A percentile compares a stretch with the other conserved stretches of the same genome.
phyloP scores from a whole-genome alignment of 2,888 invertebrate genomes.

The Acholoe squamosa region DNA sequence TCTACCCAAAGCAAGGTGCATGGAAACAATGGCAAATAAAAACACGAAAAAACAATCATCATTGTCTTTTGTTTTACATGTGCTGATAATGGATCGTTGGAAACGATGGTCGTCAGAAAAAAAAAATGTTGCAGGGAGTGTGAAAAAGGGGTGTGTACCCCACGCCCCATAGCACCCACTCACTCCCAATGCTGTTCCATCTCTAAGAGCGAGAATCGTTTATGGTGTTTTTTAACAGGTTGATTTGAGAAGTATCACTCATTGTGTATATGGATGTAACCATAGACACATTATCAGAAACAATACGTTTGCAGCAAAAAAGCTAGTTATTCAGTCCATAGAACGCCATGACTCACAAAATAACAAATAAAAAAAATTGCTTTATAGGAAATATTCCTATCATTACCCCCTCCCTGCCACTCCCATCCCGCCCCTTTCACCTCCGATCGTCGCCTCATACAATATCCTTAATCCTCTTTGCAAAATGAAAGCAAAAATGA shows the following conservation, averaged over 20 bases:
- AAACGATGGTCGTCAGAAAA: neutral
- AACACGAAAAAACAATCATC: conserved; percentile 22
- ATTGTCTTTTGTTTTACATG: conserved; percentile 16
- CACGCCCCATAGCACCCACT: neutral
- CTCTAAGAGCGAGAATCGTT: neutral
- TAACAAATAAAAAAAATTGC: neutral
- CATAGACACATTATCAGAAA: neutral
- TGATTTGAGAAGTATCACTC: conserved; percentile 24
- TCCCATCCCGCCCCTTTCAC: neutral
- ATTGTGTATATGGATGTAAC: neutral
- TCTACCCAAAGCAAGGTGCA: neutral
- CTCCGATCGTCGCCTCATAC: neutral
- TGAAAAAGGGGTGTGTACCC: conserved; percentile 20
- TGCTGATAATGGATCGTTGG: neutral
- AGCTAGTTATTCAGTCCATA: neutral
- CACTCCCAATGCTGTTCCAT: neutral
- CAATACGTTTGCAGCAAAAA: neutral
- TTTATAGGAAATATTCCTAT: neutral
- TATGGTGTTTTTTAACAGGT: neutral
- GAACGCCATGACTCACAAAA: neutral
- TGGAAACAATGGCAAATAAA: conserved; percentile 18
- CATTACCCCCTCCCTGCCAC: neutral
- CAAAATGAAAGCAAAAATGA: conserved; percentile 24
- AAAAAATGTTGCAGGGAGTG: conserved; percentile 16
- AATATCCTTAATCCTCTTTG: conserved; percentile 32